Base-by-base conservation (phyloP, 2,888 invertebrate species). In the Athalia cordata region DNA sequence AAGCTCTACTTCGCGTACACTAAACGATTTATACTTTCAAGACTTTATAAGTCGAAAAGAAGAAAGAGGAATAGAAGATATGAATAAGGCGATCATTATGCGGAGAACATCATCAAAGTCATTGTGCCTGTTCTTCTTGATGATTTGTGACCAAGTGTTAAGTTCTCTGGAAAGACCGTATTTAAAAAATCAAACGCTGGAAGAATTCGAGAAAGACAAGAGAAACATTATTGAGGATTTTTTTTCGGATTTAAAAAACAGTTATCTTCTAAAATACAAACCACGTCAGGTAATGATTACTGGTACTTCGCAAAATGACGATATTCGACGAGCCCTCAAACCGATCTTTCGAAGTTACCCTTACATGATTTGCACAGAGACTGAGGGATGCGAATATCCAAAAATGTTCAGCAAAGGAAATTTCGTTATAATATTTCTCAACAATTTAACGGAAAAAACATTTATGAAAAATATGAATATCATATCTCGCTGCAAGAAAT, bases 221-320 rank as follows among this genome's bases (percentile, higher is more conserved):
- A 29, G 29, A 29, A 13, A 59, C n/a, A 5, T 72, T 13, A 4
- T 72, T 3, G 72, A 47, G 8, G 59, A 72, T 9, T 72, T 72
- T 59, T 13, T 72, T 15, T 7, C 5, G 9, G 9, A 15, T 8
- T 47, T 72, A 5, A 47, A 57, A 72, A 72, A 5, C 4, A 45
- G 11, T 3, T 72, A 59, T 11, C 9, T 72, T n/a, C 4, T 7
- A 4, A 59, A 59, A 59, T 15, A 47, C 13, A 13, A 47, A 13
- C 13, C 59, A 43, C 72, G 72, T 5, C 72, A 72, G 29, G 45
- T 72, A n/a, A 72, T 45, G 13, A 47, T 72, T 45, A 59, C 59
- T 15, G 57, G 57, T 5, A 43, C 7, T 3, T 43, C 45, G 29
- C 29, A 29, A n/a, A 45, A 45, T 5, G 11, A 72, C 9, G 72